phyloP scores from a whole-genome alignment of 2,888 invertebrate genomes.

The Napeogenes inachia region DNA sequence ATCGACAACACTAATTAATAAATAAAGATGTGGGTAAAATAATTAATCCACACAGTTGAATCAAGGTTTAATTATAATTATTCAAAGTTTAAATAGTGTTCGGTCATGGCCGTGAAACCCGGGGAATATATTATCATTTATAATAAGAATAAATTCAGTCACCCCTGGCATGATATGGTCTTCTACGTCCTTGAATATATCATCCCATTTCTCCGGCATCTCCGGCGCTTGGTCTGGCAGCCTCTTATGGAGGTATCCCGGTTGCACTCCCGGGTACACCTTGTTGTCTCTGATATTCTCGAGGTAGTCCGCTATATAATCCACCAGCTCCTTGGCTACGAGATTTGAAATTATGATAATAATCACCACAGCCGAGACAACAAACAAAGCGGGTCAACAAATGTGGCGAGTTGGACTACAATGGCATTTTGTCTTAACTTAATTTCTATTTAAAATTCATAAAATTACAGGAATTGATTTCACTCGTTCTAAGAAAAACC shows the following conservation, averaged over 20 bases:
- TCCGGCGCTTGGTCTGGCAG: slow-evolving; percentile 92
- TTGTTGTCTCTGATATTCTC: slow-evolving; percentile 91
- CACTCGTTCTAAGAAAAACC: too few species aligned
- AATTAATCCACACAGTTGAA: too few species aligned
- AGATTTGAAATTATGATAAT: background rate
- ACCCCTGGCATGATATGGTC: slow-evolving; percentile 98
- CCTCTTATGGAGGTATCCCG: slow-evolving; percentile 93
- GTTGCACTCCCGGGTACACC: slow-evolving; percentile 95
- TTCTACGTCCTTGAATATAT: slow-evolving; percentile 95
- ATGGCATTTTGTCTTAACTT: too few species aligned
- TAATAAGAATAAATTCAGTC: slow-evolving; percentile 29
- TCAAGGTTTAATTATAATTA: background rate
- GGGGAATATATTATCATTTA: too few species aligned
- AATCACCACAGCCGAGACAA: too few species aligned
- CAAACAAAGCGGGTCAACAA: too few species aligned
- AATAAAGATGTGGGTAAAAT: too few species aligned
- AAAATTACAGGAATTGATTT: too few species aligned
- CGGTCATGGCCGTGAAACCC: too few species aligned
- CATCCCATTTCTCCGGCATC: slow-evolving; percentile 92
- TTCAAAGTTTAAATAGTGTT: background rate
- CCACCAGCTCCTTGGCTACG: slow-evolving; percentile 97
- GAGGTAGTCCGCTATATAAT: slow-evolving; percentile 98
- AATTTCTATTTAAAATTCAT: too few species aligned
- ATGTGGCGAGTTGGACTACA: too few species aligned
- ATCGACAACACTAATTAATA: too few species aligned